Percentiles rank a stretch among this genome's conserved stretches.
Evolutionary conservation across 2,888 invertebrate genomes (phyloP).

Genomic region (Troides aeacus): DNA sequence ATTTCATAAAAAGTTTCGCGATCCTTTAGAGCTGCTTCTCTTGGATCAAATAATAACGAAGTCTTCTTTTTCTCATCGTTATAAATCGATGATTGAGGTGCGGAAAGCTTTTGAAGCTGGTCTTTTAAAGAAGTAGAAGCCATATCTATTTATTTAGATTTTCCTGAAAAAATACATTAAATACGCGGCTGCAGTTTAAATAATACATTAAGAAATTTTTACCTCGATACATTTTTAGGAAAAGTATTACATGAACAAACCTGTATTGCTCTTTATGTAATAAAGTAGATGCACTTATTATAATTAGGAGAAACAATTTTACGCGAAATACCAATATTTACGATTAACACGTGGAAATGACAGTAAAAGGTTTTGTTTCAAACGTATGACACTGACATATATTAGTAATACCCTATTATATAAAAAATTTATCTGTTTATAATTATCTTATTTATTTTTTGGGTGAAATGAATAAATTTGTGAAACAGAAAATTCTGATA

Average conservation of each 20-base stretch:
- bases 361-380: background rate
- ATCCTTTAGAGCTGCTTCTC: constrained; percentile 93
- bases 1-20: constrained; percentile 92
- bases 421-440: background rate
- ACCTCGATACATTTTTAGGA: background rate
- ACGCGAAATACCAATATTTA: background rate
- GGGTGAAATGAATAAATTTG: no score
- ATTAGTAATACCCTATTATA: background rate
- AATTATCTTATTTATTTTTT: background rate
- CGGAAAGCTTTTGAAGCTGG: constrained; percentile 86
- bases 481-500: no score
- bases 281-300: background rate
- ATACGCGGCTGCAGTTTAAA: no score
- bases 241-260: background rate
- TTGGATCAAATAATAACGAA: constrained; percentile 93
- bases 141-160: constrained; percentile 56
- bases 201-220: background rate
- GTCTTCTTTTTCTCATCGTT: constrained; percentile 84
- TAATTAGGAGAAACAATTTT: background rate
- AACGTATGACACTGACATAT: background rate
- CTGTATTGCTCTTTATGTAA: background rate
- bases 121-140: constrained; percentile 86
- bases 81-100: constrained; percentile 86
- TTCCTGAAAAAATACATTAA: constrained; percentile 5
- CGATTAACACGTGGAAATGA: constrained; percentile 4